Conservation (phyloP, 2,113 vertebrate species). For the Dicerorhinus sumatrensis region DNA sequence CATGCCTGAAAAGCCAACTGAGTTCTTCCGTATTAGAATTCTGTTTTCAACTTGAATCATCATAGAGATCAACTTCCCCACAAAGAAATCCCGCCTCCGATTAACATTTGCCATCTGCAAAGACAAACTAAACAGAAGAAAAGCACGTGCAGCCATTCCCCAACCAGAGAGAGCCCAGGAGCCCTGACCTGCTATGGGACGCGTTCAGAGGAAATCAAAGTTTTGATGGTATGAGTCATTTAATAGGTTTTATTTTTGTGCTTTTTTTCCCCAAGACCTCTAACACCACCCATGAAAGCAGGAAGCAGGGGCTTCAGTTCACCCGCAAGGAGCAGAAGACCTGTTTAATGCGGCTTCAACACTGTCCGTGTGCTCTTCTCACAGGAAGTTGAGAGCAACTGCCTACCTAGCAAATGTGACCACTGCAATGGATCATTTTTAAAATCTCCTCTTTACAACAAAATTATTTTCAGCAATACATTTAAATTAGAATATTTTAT, state of each 20-base stretch:
- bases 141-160: accelerated
- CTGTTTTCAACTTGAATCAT: not conserved
- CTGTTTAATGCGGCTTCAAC: not conserved
- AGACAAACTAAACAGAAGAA: not conserved
- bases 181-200: not conserved
- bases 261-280: not conserved
- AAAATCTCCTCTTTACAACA: not conserved
- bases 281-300: not conserved
- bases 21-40: not conserved
- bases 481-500: not conserved
- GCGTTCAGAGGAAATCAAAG: not conserved
- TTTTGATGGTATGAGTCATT: not conserved
- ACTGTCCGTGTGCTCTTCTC: not conserved
- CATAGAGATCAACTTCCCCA: not conserved
- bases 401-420: not conserved
- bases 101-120: not conserved
- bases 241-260: not conserved
- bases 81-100: not conserved
- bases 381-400: not conserved
- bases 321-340: not conserved
- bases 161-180: not conserved
- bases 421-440: not conserved
- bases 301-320: not conserved
- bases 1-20: not conserved
- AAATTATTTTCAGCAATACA: not conserved